Percentiles rank a stretch among this genome's conserved stretches.
These are phyloP conservation scores for Centropus bengalensis DNA, from an alignment of 2,113 vertebrate species.

Conservation along the genomic window DNA sequence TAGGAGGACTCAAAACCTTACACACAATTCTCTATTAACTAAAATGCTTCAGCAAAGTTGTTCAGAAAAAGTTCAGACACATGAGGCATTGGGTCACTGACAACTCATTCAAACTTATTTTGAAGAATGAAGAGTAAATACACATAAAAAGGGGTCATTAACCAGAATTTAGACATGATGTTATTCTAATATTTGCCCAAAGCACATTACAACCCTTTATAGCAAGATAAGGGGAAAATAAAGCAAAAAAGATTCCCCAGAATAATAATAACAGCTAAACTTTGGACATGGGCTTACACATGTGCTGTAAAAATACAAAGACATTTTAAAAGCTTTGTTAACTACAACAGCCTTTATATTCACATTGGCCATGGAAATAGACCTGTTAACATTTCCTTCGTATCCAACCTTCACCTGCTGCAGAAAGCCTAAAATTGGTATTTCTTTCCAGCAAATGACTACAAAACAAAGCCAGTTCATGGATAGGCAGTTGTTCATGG, in stretches of 20 bases:
- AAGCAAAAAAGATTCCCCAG: not conserved
- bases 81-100: not conserved
- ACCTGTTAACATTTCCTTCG: not conserved
- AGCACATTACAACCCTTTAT: not conserved
- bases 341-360: not conserved
- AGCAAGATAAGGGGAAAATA: not conserved
- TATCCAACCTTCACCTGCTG: not conserved
- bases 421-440: not conserved
- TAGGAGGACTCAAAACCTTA: not conserved
- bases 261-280: not conserved
- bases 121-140: not conserved
- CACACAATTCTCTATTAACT: not conserved
- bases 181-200: not conserved
- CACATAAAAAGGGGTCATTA: not conserved
- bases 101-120: not conserved
- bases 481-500: accelerated
- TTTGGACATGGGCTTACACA: not conserved
- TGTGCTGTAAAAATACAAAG: not conserved
- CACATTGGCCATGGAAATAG: not conserved
- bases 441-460: not conserved
- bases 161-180: not conserved
- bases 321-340: not conserved
- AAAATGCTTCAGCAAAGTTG: not conserved
- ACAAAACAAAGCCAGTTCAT: not conserved
- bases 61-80: not conserved